Conservation (phyloP, 2,888 invertebrate genomes). For the Ditula angustiorana region DNA sequence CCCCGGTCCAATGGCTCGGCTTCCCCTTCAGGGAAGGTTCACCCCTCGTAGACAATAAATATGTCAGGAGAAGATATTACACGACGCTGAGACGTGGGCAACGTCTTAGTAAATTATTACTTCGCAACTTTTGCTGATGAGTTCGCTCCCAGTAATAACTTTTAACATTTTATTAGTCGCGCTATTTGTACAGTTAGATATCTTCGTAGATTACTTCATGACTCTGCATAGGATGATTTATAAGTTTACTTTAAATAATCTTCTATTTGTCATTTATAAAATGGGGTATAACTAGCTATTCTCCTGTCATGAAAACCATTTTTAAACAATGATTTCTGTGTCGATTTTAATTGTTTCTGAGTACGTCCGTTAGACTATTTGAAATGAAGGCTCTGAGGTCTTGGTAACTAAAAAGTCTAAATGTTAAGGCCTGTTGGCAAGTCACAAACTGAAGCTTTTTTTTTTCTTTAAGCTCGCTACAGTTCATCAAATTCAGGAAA, state of each 20-base stretch:
- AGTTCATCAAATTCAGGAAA: neutral
- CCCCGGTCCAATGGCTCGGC: conserved; percentile 34
- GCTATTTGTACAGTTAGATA: conserved; percentile 30
- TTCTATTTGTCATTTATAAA: too few species aligned
- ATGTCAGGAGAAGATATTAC: conserved; percentile 83
- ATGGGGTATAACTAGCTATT: too few species aligned
- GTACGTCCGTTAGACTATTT: too few species aligned
- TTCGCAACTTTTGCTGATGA: conserved; percentile 78
- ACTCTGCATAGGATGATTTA: neutral
- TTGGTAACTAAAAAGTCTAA: too few species aligned
- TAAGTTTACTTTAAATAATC: neutral
- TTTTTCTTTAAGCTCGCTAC: neutral
- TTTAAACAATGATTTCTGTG: too few species aligned
- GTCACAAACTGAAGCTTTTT: neutral
- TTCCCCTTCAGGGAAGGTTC: conserved; percentile 59
- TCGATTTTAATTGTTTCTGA: too few species aligned
- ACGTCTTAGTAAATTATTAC: conserved; percentile 80
- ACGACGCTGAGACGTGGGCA: conserved; percentile 67
- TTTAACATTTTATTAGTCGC: conserved; percentile 73
- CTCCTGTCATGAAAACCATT: too few species aligned
- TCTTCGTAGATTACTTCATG: conserved; percentile 10
- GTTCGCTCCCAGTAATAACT: conserved; percentile 77
- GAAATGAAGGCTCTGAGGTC: too few species aligned
- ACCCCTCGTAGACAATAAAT: conserved; percentile 80
- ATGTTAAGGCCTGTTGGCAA: too few species aligned